phyloP scores from a whole-genome alignment of 2,797 vertebrate genomes.

The Oreonectes daqikongensis region DNA sequence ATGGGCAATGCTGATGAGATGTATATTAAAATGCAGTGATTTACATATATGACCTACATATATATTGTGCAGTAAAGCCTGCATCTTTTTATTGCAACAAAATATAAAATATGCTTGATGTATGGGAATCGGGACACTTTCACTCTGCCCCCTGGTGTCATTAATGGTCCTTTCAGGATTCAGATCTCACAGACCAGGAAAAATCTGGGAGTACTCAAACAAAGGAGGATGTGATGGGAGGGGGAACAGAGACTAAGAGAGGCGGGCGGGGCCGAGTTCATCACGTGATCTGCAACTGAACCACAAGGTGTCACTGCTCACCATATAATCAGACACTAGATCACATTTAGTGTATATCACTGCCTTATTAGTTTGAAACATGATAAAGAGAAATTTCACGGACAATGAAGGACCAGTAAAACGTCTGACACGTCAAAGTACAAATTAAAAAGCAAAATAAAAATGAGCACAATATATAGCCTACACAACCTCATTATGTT shows the following conservation, averaged over 20 bases:
- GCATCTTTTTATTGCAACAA: background rate
- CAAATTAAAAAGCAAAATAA: no score
- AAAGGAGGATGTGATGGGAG: background rate
- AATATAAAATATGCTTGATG: background rate
- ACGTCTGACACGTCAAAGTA: no score
- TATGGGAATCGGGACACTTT: background rate
- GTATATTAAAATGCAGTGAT: background rate
- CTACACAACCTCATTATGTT: no score
- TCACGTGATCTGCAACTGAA: slow-evolving; percentile 51
- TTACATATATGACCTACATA: background rate
- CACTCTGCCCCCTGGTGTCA: slow-evolving; percentile 43
- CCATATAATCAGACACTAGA: slow-evolving; percentile 48
- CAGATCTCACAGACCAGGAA: background rate
- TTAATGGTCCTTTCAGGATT: background rate
- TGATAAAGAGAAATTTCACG: no score
- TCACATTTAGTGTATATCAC: background rate
- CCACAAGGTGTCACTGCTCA: slow-evolving; percentile 71
- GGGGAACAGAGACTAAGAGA: slow-evolving; percentile 1
- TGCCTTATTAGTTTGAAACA: no score
- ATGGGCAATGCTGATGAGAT: background rate
- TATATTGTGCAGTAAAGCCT: background rate
- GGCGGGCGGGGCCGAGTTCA: slow-evolving; percentile 6
- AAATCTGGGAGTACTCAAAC: background rate
- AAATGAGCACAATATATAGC: no score
- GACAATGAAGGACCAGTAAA: no score